Base-by-base conservation (phyloP, 2,113 vertebrate genomes). In the Hippolais icterina region DNA sequence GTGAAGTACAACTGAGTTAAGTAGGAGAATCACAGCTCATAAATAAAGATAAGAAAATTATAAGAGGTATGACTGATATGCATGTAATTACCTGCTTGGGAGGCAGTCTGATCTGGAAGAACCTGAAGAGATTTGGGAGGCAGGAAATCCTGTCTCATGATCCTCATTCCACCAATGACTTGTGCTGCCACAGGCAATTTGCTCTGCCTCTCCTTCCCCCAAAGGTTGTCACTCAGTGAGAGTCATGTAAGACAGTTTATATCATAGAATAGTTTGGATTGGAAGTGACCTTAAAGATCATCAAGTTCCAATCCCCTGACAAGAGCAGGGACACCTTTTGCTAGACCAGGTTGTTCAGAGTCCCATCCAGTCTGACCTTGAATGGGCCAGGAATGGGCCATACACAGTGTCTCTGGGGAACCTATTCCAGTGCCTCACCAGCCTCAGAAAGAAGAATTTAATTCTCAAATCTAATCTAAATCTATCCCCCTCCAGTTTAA, bases 1-100 rank as follows among this genome's bases (percentile, higher is more conserved):
- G 47, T 87, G 72, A 93, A 79, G 29, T 74, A 53, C 46, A 72
- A 72, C 41, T 24, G 53, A 75, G 52, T 79, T 78, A 93, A 91
- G 68, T 47, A 75, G 52, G 44, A 95, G 53, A 92, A 94, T 81
- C 69, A 68, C 56, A 56, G 59, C 69, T 95, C 71, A 42, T 92
- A 93, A 96, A 93, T 90, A 88, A 86, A 92, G 92, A 96, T 92
- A 93, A 82, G 79, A 42, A 87, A 93, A 92, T 85, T 92, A 66
- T 59, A 71, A 91, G 46, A 93, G 60, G 70, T 77, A 68, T 97
- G 92, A 88, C 87, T 75, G 87, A 90, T 88, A 74, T 25, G 25
- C n/a, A 33, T 78, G 33, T 87, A 89, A 96, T 96, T 96, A 94
- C 53, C 70, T 90, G 87, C 25, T 94, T 77, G 59, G 61, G 83